These are phyloP conservation scores for Aplochiton taeniatus DNA, from an alignment of 2,797 vertebrate genomes.

Conservation along the genomic window DNA sequence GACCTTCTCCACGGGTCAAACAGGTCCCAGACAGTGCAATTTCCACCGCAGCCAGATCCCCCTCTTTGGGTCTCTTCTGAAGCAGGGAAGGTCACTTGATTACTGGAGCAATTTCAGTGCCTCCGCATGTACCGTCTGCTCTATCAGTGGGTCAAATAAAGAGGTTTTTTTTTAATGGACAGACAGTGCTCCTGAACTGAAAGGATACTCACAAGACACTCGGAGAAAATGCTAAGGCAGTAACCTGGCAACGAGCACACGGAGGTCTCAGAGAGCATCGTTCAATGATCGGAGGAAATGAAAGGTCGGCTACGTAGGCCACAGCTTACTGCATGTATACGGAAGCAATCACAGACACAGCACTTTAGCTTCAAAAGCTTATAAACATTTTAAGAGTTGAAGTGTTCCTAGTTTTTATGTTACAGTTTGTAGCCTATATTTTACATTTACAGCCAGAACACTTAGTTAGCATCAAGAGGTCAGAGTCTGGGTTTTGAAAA, in stretches of 20 bases:
- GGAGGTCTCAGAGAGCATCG: constrained; percentile 13
- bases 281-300: constrained; percentile 41
- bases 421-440: no score
- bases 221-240: constrained; percentile 34
- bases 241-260: constrained; percentile 60
- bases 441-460: no score
- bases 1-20: no score
- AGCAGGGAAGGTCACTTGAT: background rate
- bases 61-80: no score
- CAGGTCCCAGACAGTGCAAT: no score
- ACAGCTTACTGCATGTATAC: background rate
- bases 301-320: constrained; percentile 40
- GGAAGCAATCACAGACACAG: no score
- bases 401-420: no score
- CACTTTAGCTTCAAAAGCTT: no score
- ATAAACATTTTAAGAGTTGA: no score
- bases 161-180: constrained; percentile 45
- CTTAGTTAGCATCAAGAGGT: no score
- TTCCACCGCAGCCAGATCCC: no score
- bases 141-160: constrained; percentile 42
- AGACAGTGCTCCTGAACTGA: constrained; percentile 27
- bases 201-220: constrained; percentile 46
- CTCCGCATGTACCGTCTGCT: background rate
- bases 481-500: no score
- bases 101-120: background rate